Percentiles rank a stretch among this genome's conserved stretches.
Conservation (phyloP, 1,140 invertebrate genomes). For the Radopholus similis region DNA sequence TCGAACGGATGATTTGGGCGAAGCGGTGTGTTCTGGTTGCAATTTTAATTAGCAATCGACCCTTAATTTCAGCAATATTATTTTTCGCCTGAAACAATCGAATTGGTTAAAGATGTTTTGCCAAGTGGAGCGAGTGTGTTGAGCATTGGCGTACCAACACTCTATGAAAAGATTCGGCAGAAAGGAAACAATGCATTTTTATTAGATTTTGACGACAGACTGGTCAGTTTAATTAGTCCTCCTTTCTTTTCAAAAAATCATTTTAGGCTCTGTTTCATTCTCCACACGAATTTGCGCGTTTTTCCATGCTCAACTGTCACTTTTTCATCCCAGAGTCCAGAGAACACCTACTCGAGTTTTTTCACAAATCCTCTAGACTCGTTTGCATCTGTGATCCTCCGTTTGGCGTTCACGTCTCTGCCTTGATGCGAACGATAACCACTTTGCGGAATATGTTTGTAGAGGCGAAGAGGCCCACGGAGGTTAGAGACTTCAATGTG, state of each 20-base stretch:
- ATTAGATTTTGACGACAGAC: slow-evolving; percentile 27
- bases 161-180: slow-evolving; percentile 6
- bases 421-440: slow-evolving; percentile 19
- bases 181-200: not conserved
- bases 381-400: slow-evolving; percentile 26
- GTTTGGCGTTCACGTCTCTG: slow-evolving; percentile 23
- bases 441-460: slow-evolving; percentile 13
- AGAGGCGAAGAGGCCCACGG: no score
- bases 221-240: slow-evolving; percentile 20
- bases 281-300: slow-evolving; percentile 26
- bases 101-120: not conserved
- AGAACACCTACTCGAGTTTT: slow-evolving; percentile 19
- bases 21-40: not conserved
- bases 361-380: slow-evolving; percentile 2
- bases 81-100: slow-evolving; percentile 2
- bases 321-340: slow-evolving; percentile 12
- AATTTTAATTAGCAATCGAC: not conserved
- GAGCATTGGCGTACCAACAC: slow-evolving; percentile 28
- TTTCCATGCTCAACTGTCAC: slow-evolving; percentile 24
- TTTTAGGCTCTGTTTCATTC: slow-evolving; percentile 26
- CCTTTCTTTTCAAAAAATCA: slow-evolving; percentile 6
- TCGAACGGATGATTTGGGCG: not conserved
- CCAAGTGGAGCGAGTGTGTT: slow-evolving; percentile 11
- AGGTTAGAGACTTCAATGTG: slow-evolving; percentile 1
- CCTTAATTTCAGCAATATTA: slow-evolving; percentile 3